Evolutionary conservation across 2,113 vertebrate genomes (phyloP).

Genomic region (Phocoena phocoena): DNA sequence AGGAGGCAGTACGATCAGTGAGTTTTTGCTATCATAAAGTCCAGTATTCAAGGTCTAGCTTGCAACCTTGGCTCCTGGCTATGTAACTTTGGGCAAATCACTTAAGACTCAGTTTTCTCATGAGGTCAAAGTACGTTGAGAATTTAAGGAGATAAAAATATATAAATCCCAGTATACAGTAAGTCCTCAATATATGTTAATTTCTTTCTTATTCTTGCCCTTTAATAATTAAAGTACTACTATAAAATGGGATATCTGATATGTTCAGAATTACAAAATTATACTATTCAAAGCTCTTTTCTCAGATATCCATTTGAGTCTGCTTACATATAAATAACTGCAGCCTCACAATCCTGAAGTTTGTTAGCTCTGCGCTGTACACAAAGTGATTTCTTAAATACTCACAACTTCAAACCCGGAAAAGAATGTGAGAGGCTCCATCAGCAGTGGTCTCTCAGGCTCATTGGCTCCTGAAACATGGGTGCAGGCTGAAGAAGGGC

Average conservation of each 20-base stretch:
- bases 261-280: conserved; percentile 46
- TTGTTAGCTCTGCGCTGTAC: conserved; percentile 70
- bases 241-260: conserved; percentile 31
- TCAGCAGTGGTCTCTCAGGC: conserved; percentile 75
- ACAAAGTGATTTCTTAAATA: conserved; percentile 74
- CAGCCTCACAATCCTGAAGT: conserved; percentile 63
- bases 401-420: conserved; percentile 72
- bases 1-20: background rate
- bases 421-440: conserved; percentile 76
- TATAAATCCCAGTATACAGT: background rate
- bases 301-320: conserved; percentile 48
- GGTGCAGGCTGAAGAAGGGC: conserved; percentile 70
- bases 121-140: conserved; percentile 7
- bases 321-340: conserved; percentile 47
- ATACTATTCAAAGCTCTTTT: conserved; percentile 7
- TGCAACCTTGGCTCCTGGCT: background rate
- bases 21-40: background rate
- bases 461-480: conserved; percentile 70
- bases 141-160: conserved; percentile 49
- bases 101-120: conserved; percentile 41
- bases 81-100: background rate
- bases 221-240: background rate
- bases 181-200: background rate
- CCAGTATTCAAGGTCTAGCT: conserved; percentile 4
- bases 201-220: background rate